A percentile compares a stretch with the other conserved stretches of the same genome.
These are phyloP conservation scores for Aplochiton taeniatus DNA, from an alignment of 2,797 vertebrate genomes.

Conservation along the genomic window DNA sequence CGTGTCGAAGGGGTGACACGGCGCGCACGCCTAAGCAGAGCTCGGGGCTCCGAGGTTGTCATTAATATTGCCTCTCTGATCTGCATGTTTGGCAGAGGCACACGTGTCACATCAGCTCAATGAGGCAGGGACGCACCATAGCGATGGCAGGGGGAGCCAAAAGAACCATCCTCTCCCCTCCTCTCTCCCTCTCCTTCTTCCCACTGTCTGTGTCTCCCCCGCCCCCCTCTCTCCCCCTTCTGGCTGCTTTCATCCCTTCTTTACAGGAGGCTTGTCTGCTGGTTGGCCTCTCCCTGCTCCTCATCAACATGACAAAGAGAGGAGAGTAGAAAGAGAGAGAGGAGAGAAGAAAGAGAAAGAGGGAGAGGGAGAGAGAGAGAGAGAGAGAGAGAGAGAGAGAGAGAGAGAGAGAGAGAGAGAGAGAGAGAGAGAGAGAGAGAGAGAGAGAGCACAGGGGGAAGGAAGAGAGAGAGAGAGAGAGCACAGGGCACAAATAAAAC, in stretches of 20 bases:
- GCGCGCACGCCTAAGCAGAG: slow-evolving; percentile 19
- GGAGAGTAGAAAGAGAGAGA: slow-evolving; percentile 1
- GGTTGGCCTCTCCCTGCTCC: slow-evolving; percentile 22
- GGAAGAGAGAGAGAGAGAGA: slow-evolving; percentile 2
- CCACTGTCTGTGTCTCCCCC: background rate
- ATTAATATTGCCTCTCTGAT: slow-evolving; percentile 41
- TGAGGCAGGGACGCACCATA: slow-evolving; percentile 28
- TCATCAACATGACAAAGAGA: slow-evolving; percentile 64
- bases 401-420: background rate
- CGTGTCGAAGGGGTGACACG: no score
- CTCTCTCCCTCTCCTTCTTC: background rate
- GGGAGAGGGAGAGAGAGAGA: slow-evolving; percentile 4
- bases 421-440: background rate
- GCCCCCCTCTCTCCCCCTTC: slow-evolving; percentile 12
- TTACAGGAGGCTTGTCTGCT: background rate
- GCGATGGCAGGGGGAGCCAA: slow-evolving; percentile 17
- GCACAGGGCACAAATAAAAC: background rate
- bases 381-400: background rate
- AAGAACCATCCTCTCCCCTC: background rate
- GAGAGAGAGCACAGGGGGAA: background rate
- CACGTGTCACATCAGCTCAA: slow-evolving; percentile 1
- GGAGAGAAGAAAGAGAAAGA: background rate
- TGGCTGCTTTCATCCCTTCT: slow-evolving; percentile 5
- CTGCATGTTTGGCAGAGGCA: slow-evolving; percentile 18
- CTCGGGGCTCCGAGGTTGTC: slow-evolving; percentile 29